Evolutionary conservation across 2,888 invertebrate genomes (phyloP), one percentile per base, ranked within the genome.

Genomic region (Laspeyria flexula): DNA sequence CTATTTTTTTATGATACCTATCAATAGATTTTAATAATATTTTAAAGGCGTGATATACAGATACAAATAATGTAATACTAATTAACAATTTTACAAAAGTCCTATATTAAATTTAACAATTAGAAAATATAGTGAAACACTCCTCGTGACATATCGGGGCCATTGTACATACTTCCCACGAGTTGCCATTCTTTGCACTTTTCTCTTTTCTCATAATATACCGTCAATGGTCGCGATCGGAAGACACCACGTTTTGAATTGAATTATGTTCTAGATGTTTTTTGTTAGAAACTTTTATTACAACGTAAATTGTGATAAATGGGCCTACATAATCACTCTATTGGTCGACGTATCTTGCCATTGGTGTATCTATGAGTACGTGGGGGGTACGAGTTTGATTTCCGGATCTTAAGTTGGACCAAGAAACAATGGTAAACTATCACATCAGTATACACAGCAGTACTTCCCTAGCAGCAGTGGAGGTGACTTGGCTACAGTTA

Each of bases 191-290:
- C 89, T 88, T 88, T 85, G 70, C 75, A 85, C 88, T 86, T 91
- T 90, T 91, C 91, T 91, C 90, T 91, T 90, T 90, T 90, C 90
- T 85, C 89, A 88, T 89, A 83, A 78, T 77, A 76, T 75, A 72
- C 71, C 71, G 71, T 78, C 79, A 78, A 86, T 82, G 77, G 75
- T 75, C 67, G 81, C 78, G 74, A 85, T 86, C 86, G 83, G 83
- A 85, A 86, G 85, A 76, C 71, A 64, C 71, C 65, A 69, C 69
- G 70, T 75, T 77, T 74, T 75, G 70, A 75, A 80, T 75, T 77
- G 69, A 77, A 75, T 76, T 75, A 72, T 66, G 64, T 68, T 75
- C 68, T 72, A 71, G 52, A 75, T 65, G 61, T 59, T 60, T 65
- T 68, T 53, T 71, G 51, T 55, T 62, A 67, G 65, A 69, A 69